phyloP scores from a whole-genome alignment of 1,140 invertebrate genomes.

The Hylaeus volcanicus region DNA sequence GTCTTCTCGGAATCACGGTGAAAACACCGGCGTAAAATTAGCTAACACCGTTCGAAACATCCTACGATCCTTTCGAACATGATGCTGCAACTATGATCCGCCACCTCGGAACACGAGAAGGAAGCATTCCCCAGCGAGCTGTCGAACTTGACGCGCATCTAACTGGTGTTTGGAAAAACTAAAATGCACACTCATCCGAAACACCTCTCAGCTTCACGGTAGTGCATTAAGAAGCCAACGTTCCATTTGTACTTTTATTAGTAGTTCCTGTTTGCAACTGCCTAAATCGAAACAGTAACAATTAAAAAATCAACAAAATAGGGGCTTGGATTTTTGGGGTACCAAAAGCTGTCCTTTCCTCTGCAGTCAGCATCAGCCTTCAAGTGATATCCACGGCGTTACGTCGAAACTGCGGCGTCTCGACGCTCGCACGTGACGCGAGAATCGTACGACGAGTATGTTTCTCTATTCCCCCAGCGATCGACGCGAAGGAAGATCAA shows the following conservation, averaged over 20 bases:
- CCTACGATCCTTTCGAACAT: constrained; percentile 44
- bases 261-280: no score
- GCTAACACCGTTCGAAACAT: constrained; percentile 55
- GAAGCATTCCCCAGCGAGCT: constrained; percentile 41
- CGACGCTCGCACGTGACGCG: background rate
- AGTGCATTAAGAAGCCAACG: no score
- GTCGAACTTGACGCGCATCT: constrained; percentile 33
- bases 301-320: no score
- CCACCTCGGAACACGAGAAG: constrained; percentile 30
- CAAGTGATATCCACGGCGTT: no score
- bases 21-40: constrained; percentile 67
- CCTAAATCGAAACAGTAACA: no score
- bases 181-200: constrained; percentile 43
- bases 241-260: no score
- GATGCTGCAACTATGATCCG: constrained; percentile 68
- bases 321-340: no score
- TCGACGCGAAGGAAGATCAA: constrained; percentile 17
- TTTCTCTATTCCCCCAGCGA: background rate
- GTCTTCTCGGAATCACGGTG: constrained; percentile 56
- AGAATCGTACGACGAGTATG: background rate
- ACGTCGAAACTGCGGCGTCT: background rate
- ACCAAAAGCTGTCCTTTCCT: no score
- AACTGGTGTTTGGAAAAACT: constrained; percentile 32
- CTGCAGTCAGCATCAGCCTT: no score
- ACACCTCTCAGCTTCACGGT: background rate